Base-by-base conservation (phyloP, 2,888 invertebrate genomes). In the Aethes cnicana region DNA sequence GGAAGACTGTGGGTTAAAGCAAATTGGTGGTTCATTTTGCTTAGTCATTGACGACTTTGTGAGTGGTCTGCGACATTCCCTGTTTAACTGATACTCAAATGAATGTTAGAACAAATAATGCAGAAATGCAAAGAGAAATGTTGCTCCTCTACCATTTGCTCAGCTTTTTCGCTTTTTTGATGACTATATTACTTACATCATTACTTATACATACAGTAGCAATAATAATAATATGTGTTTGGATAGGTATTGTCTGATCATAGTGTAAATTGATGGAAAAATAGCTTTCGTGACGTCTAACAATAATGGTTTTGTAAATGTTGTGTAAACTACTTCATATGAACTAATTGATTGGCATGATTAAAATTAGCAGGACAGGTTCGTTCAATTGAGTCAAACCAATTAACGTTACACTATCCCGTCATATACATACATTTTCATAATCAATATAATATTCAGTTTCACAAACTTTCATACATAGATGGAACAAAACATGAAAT, bases 171-270 rank as follows among this genome's bases (percentile, higher is more conserved):
- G 28, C 16, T n/a, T 17, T 47, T n/a, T 23, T n/a, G 6, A 6
- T 6, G 8, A 16, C 17, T 32, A 14, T 32, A 4, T 32, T 17
- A 4, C 32, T 14, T n/a, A 32, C 14, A 32, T 17, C 8, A 7
- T n/a, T 25, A 39, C 39, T n/a, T n/a, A 17, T 21, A 21, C 23
- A 25, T 25, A 30, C 30, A 42, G 37, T 44, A 30, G 36, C 43
- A 18, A 30, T 42, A 35, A 44, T 30, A 32, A 21, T 43, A 44
- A 50, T 17, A 50, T 43, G 36, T 44, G 44, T 44, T 44, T 50
- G 50, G 43, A 50, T 36, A 50, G 43, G 43, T 50, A 44, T 50
- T 44, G 43, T 50, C 43, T 50, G 50, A 50, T 50, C 36, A 37
- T 50, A 50, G 8, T 37, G 23, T 44, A 50, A 37, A 43, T 37